These are phyloP conservation scores for Anthopleura xanthogrammica DNA, from an alignment of 92 coral and sea anemone species.

Conservation along the genomic window DNA sequence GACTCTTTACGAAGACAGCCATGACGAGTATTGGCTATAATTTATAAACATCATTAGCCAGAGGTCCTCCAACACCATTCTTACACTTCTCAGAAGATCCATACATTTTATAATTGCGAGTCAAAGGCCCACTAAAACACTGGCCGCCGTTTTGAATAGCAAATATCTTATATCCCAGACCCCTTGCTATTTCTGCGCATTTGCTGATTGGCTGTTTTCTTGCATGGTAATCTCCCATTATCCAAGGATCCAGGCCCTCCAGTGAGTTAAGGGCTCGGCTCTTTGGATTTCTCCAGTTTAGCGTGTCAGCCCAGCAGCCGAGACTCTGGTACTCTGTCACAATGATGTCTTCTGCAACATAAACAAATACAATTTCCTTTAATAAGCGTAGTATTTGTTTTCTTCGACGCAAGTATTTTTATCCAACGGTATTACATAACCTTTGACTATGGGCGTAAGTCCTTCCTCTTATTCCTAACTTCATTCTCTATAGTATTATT, in stretches of 20 bases:
- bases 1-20: neutral
- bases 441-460: too few species aligned
- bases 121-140: slow-evolving; percentile 76
- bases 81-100: slow-evolving; percentile 86
- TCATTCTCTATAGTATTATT: too few species aligned
- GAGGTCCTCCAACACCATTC: slow-evolving; percentile 85
- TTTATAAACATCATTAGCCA: slow-evolving; percentile 90
- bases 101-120: slow-evolving; percentile 58
- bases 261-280: slow-evolving; percentile 74
- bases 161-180: slow-evolving; percentile 73
- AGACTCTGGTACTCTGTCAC: slow-evolving; percentile 89
- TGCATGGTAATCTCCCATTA: slow-evolving; percentile 62
- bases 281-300: slow-evolving; percentile 75
- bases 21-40: slow-evolving; percentile 23
- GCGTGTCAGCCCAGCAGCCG: slow-evolving; percentile 97
- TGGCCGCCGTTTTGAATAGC: slow-evolving; percentile 98
- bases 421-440: too few species aligned
- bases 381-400: too few species aligned
- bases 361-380: neutral
- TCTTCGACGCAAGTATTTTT: too few species aligned
- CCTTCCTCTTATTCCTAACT: too few species aligned
- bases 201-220: slow-evolving; percentile 92
- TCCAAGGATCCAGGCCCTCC: slow-evolving; percentile 71
- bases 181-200: slow-evolving; percentile 89
- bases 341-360: slow-evolving; percentile 81